A percentile compares a stretch with the other conserved stretches of the same genome.
These are phyloP conservation scores for Ditula angustiorana DNA, from an alignment of 2,888 invertebrate species.

Conservation along the genomic window DNA sequence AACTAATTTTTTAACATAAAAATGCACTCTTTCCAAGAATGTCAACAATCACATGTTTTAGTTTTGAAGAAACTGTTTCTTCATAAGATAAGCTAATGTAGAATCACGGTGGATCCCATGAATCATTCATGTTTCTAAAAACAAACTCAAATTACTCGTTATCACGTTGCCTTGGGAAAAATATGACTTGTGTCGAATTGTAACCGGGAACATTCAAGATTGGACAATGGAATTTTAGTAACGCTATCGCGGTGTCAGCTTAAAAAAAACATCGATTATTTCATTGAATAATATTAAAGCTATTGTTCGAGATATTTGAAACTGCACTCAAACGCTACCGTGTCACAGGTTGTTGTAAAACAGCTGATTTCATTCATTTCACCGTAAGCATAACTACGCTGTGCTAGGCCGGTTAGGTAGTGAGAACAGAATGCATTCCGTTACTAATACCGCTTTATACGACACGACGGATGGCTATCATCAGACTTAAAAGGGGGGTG, in stretches of 20 bases:
- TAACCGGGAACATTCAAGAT: slow-evolving; percentile 69
- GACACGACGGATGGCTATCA: slow-evolving; percentile 75
- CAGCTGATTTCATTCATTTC: slow-evolving; percentile 59
- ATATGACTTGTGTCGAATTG: slow-evolving; percentile 58
- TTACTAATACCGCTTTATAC: slow-evolving; percentile 79
- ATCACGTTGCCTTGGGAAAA: slow-evolving; percentile 80
- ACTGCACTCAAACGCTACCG: slow-evolving; percentile 55
- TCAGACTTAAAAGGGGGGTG: slow-evolving; percentile 77
- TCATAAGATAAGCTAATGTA: slow-evolving; percentile 47
- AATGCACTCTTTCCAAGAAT: slow-evolving; percentile 37
- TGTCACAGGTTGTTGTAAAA: slow-evolving; percentile 59
- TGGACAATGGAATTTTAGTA: slow-evolving; percentile 81
- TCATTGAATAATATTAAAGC: slow-evolving; percentile 77
- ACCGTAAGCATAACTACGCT: slow-evolving; percentile 65
- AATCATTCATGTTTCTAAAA: slow-evolving; percentile 79
- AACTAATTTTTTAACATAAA: slow-evolving; percentile 14
- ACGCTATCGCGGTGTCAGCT: slow-evolving; percentile 75
- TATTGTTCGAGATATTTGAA: slow-evolving; percentile 75
- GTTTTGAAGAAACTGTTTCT: slow-evolving; percentile 44
- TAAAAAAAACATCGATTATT: slow-evolving; percentile 70
- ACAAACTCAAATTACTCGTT: slow-evolving; percentile 76
- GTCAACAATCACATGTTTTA: slow-evolving; percentile 26
- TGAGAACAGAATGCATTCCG: slow-evolving; percentile 56
- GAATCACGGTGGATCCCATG: slow-evolving; percentile 71
- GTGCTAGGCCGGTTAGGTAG: slow-evolving; percentile 56